Base-by-base conservation (phyloP, 2,888 invertebrate species). In the Synergus laeviventris region DNA sequence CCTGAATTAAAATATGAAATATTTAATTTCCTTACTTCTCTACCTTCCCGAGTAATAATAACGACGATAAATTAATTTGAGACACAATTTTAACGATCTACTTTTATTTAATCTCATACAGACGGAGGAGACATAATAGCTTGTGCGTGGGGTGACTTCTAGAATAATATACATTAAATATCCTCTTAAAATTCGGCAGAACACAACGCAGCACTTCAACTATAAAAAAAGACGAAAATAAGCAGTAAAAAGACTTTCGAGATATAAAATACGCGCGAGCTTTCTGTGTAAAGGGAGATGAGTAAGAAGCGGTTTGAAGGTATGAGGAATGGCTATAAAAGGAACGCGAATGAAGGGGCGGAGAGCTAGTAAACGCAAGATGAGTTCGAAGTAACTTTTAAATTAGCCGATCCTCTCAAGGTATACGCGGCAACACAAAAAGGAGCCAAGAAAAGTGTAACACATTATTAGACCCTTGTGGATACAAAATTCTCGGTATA, bases 181-280 rank as follows among this genome's bases (percentile, higher is more conserved):
- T 45, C 5, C 14, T 16, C 16, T 45, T 45, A 1, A 45, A 45
- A 45, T 45, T 16, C 14, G 16, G 5, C 45, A 16, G 45, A 45
- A 16, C 1, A 16, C 16, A 16, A 5, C 5, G 45, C 4, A 45
- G 45, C 16, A 45, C 14, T 62, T 73, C 60, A 21, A 76, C 70
- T 75, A 77, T 79, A 79, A 78, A 59, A 31, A 31, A 54, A 66
- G 75, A 66, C 73, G 24, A 77, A 64, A 80, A 81, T 81, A 80
- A 81, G 77, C 77, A 81, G 62, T 76, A 61, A 80, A 80, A 81
- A 80, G 81, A 79, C 74, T 82, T 82, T 77, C 76, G 42, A 77
- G 54, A 70, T 59, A 70, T 61, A 76, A 74, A 61, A 74, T 73
- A 36, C 42, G 45, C 16, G 36, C 62, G 56, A 64, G 56, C 21